A percentile compares a stretch with the other conserved stretches of the same genome.
phyloP scores from a whole-genome alignment of 2,888 invertebrate genomes.

The Polia nebulosa region DNA sequence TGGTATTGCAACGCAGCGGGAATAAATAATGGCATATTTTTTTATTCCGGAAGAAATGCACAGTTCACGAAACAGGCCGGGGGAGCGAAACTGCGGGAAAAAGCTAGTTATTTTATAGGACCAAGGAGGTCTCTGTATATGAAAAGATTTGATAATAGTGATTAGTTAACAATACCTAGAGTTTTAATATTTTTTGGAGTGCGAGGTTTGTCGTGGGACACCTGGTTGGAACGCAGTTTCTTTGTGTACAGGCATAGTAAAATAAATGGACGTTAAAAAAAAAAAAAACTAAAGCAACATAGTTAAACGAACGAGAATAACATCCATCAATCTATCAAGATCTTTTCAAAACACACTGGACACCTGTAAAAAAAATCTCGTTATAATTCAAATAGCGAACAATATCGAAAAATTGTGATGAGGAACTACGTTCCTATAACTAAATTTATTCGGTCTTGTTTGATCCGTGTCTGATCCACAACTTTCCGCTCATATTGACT shows the following conservation, averaged over 20 bases:
- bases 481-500: not conserved
- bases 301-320: not conserved
- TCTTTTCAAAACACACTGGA: not conserved
- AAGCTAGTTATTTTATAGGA: not conserved
- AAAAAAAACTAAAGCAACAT: not conserved
- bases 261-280: too few species aligned
- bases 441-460: not conserved
- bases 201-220: not conserved
- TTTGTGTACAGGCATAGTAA: too few species aligned
- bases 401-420: too few species aligned
- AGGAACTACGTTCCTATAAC: too few species aligned
- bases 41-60: too few species aligned
- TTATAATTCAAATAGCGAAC: not conserved
- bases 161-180: too few species aligned
- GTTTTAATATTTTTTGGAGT: too few species aligned
- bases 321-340: not conserved
- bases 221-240: not conserved
- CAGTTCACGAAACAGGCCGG: not conserved
- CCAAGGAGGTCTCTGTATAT: too few species aligned
- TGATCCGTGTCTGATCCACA: not conserved
- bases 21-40: too few species aligned
- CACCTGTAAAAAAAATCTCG: not conserved
- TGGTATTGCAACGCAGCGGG: too few species aligned
- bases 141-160: too few species aligned
- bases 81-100: not conserved